Conservation (phyloP, 2,888 invertebrate genomes). For the Melanostoma mellinum region DNA sequence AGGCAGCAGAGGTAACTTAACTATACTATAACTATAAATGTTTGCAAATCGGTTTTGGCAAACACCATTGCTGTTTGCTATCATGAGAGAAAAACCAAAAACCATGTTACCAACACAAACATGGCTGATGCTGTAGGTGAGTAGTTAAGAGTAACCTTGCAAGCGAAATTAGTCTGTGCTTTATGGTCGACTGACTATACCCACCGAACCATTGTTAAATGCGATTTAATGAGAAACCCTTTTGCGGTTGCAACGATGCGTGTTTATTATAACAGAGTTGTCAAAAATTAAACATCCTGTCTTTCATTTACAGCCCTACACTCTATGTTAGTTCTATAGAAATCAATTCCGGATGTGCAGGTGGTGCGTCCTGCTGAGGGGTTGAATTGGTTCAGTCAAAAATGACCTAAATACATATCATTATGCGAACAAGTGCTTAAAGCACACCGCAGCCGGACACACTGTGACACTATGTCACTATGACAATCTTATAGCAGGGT, state of each 20-base stretch:
- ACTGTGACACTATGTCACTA: conserved; percentile 40
- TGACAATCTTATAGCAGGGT: conserved; percentile 8
- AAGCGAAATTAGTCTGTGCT: conserved; percentile 49
- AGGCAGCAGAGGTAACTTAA: background rate
- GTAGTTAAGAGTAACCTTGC: background rate
- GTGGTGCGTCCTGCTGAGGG: background rate
- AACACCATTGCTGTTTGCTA: conserved; percentile 5
- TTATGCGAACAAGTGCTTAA: conserved; percentile 36
- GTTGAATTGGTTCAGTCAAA: conserved; percentile 5
- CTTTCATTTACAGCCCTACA: background rate
- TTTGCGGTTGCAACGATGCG: conserved; percentile 22
- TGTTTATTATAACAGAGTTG: conserved; percentile 42
- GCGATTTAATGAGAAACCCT: conserved; percentile 62
- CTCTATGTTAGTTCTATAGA: background rate
- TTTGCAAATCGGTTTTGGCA: conserved; percentile 65
- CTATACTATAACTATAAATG: conserved; percentile 61
- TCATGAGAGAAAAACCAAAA: conserved; percentile 9
- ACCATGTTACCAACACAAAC: conserved; percentile 38
- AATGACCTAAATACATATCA: conserved; percentile 46
- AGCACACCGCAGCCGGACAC: conserved; percentile 38
- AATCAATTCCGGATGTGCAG: conserved; percentile 6
- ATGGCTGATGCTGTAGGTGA: background rate
- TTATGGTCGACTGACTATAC: conserved; percentile 51
- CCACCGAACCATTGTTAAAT: conserved; percentile 63
- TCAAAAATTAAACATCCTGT: conserved; percentile 57